Evolutionary conservation across 2,888 invertebrate species (phyloP).

Genomic region (Orchesella flavescens): DNA sequence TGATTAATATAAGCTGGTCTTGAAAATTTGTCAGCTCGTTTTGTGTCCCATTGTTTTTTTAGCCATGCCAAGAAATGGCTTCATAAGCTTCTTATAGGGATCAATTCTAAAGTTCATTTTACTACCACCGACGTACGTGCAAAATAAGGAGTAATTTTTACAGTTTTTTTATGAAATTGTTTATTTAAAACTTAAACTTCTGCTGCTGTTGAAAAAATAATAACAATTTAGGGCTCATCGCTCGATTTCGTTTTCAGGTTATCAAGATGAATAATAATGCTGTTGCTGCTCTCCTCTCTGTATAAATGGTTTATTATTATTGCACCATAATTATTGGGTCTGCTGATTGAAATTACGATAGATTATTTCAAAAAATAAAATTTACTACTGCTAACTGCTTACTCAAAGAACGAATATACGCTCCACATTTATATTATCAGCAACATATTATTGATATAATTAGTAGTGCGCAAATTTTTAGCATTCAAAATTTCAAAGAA

Average conservation of each 20-base stretch:
- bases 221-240: conserved; percentile 65
- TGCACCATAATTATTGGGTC: conserved; percentile 29
- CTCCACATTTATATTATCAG: background rate
- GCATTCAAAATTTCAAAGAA: too few species aligned
- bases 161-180: background rate
- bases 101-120: background rate
- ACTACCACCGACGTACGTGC: background rate
- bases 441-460: conserved; percentile 9
- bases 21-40: too few species aligned
- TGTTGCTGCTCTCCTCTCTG: background rate
- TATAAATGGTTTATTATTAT: background rate
- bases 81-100: too few species aligned
- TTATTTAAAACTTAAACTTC: background rate
- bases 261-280: conserved; percentile 57
- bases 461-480: conserved; percentile 13
- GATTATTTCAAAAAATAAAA: conserved; percentile 19
- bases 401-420: too few species aligned
- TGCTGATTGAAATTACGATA: conserved; percentile 39
- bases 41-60: too few species aligned
- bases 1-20: too few species aligned
- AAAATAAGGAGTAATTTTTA: background rate
- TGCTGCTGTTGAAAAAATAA: background rate
- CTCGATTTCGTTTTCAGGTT: conserved; percentile 72
- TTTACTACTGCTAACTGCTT: background rate
- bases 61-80: too few species aligned